Conservation (phyloP, 2,888 invertebrate species). For the Ormyrus labotus region DNA sequence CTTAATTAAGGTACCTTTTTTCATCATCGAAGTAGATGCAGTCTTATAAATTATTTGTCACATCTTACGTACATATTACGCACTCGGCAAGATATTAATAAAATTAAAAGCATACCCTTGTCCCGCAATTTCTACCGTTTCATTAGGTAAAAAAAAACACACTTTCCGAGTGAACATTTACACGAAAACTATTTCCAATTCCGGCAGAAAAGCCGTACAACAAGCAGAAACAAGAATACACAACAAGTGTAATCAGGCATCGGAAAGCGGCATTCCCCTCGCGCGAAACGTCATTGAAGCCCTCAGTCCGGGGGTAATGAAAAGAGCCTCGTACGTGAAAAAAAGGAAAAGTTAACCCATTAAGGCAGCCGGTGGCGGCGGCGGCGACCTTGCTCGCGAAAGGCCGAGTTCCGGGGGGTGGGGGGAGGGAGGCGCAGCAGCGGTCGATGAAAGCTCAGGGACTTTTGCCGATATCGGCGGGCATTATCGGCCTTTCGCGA, state of each 20-base stretch:
- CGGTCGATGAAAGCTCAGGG: slow-evolving; percentile 54
- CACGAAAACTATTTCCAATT: background rate
- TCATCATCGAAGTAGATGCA: too few relatives aligned
- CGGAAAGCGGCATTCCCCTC: background rate
- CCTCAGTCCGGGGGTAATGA: too few relatives aligned
- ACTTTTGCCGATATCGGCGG: slow-evolving; percentile 46
- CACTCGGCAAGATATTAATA: too few relatives aligned
- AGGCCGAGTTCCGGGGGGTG: slow-evolving; percentile 19
- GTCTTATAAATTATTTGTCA: too few relatives aligned
- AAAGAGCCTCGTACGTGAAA: background rate
- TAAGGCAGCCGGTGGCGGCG: slow-evolving; percentile 23
- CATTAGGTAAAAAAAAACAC: too few relatives aligned
- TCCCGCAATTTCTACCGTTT: too few relatives aligned
- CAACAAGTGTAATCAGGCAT: background rate
- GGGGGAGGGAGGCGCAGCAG: background rate
- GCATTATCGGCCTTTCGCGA: slow-evolving; percentile 47
- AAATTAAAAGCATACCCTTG: too few relatives aligned
- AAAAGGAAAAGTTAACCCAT: slow-evolving; percentile 31
- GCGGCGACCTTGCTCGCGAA: slow-evolving; percentile 40
- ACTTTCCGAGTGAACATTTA: too few relatives aligned
- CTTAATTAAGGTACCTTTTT: too few relatives aligned
- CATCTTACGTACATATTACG: too few relatives aligned
- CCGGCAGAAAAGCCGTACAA: background rate
- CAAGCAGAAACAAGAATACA: background rate
- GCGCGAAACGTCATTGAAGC: background rate